These are phyloP conservation scores for Cephus rjabovi DNA, from an alignment of 2,888 invertebrate genomes.

Conservation along the genomic window DNA sequence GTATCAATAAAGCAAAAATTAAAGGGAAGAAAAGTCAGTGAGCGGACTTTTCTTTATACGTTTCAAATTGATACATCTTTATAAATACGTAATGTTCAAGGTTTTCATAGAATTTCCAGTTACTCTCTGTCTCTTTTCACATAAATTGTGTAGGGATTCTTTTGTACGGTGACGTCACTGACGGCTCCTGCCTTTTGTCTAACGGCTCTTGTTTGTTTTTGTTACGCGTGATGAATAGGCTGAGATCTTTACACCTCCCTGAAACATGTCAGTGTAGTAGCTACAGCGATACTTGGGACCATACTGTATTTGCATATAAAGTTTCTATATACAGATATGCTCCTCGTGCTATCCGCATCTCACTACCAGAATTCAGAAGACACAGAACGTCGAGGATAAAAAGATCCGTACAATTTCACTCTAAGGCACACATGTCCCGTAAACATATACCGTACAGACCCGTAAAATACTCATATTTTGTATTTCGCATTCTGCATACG, in stretches of 20 bases:
- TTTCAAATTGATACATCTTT: neutral
- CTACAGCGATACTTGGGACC: neutral
- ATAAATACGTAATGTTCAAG: neutral
- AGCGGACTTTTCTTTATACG: neutral
- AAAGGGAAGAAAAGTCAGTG: neutral
- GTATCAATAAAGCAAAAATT: neutral
- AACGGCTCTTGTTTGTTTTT: neutral
- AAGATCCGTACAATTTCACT: neutral
- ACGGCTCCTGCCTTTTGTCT: neutral
- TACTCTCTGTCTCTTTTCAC: neutral
- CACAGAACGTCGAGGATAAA: neutral
- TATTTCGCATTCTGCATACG: too few species aligned
- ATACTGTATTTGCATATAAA: neutral
- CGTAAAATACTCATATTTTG: too few species aligned
- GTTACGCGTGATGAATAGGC: neutral
- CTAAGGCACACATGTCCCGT: too few species aligned
- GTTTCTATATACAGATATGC: neutral
- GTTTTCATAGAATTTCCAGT: neutral
- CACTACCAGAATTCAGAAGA: neutral
- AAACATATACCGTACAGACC: too few species aligned
- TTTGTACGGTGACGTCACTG: neutral
- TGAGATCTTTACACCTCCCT: neutral
- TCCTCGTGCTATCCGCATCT: neutral
- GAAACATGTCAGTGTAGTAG: neutral
- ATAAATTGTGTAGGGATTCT: neutral